Base-by-base conservation (phyloP, 92 coral and sea anemone species). In the Bergia puertoricense region DNA sequence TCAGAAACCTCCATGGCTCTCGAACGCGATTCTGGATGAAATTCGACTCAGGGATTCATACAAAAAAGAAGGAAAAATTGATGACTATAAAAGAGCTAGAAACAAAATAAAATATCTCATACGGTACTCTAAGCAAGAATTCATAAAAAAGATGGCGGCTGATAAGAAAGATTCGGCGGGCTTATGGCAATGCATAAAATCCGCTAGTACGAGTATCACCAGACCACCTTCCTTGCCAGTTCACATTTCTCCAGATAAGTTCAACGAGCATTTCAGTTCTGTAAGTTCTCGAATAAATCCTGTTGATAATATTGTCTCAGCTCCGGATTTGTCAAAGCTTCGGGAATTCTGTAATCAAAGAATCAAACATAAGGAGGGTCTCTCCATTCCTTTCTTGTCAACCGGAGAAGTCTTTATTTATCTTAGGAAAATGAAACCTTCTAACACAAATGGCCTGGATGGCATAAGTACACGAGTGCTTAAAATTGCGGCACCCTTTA, bases 381-480 rank as follows among this genome's bases (percentile, higher is more conserved):
- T 56, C 65, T 56, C 65, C 15, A 56, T 56, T 56, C 65, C 65
- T 56, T 56, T 56, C 15, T 6, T 56, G 65, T 56, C 65, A 56
- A 56, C 65, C 8, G 15, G 6, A 6, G 65, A 56, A 56, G 65
- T 56, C 65, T 56, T 56, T 56, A 15, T 56, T 56, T 56, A 56
- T 15, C 15, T 56, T 15, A 6, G 65, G 8, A 56, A 15, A 6
- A 6, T 56, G 65, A 56, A 56, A 56, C 6, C 65, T 56, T 56
- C 65, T 56, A 81, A 81, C 13, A 42, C 75, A 46, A 15, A 44
- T 44, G 86, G 74, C 0, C 86, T 81, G 2, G n/a, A 81, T 50
- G 18, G 6, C 8, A 22, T 81, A 13, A 2, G 71, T 18, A 22
- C 37, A 5, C 30, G 69, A 0, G 1, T 81, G 2, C 59, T 46